A percentile compares a stretch with the other conserved stretches of the same genome.
phyloP scores from a whole-genome alignment of 1,140 invertebrate species.

The Uloborus diversus region DNA sequence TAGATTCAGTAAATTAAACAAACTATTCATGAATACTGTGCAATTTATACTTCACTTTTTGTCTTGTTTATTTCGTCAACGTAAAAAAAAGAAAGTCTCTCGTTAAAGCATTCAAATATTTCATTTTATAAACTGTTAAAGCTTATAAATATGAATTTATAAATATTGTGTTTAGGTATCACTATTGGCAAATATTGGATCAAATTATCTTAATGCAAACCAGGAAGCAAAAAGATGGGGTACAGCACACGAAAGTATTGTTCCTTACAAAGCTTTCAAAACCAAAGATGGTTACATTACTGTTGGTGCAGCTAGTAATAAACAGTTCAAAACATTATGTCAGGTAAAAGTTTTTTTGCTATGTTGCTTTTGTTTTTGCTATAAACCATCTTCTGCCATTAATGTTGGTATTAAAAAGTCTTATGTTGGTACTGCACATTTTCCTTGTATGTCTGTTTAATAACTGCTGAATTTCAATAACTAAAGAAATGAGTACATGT shows the following conservation, averaged over 20 bases:
- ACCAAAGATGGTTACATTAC: constrained; percentile 85
- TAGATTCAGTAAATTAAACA: too few species aligned
- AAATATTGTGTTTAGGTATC: constrained; percentile 69
- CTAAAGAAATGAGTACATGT: background rate
- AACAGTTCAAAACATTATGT: constrained; percentile 59
- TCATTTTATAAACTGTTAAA: too few species aligned
- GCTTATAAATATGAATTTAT: too few species aligned
- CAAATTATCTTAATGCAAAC: constrained; percentile 89
- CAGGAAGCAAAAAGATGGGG: constrained; percentile 80
- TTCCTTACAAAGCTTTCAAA: constrained; percentile 90
- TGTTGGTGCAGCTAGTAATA: constrained; percentile 77
- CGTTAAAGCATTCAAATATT: too few species aligned
- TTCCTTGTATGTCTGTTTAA: background rate
- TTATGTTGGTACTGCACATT: background rate
- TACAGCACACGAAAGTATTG: constrained; percentile 92
- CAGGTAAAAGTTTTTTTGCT: too few species aligned
- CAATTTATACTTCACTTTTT: too few species aligned
- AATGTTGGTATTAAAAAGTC: background rate
- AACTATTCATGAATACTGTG: too few species aligned
- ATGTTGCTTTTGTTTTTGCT: too few species aligned
- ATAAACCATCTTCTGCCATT: too few species aligned
- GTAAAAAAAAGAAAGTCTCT: too few species aligned
- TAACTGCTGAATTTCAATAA: background rate
- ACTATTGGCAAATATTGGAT: constrained; percentile 86
- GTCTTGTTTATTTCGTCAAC: too few species aligned